A percentile compares a stretch with the other conserved stretches of the same genome.
phyloP scores from a whole-genome alignment of 1,140 invertebrate species.

The Scaptodrosophila lebanonensis region DNA sequence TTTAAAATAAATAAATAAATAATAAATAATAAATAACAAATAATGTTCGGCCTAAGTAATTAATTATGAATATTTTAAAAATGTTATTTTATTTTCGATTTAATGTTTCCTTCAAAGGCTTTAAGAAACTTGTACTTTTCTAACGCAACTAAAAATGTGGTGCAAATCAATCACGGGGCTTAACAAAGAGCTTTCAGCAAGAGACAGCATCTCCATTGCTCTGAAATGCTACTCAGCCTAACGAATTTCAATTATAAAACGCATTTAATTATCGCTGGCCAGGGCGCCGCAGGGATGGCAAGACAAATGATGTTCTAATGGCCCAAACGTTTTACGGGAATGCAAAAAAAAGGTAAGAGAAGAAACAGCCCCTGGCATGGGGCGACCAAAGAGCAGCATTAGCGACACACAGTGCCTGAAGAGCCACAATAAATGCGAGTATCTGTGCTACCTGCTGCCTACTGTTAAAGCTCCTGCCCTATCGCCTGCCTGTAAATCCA shows the following conservation, averaged over 20 bases:
- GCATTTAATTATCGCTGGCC: slow-evolving; percentile 56
- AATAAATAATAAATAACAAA: no score
- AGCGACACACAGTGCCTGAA: slow-evolving; percentile 11
- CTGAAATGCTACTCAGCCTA: slow-evolving; percentile 10
- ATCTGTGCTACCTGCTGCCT: slow-evolving; percentile 12
- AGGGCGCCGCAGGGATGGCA: neutral
- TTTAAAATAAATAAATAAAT: no score
- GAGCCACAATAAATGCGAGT: slow-evolving; percentile 16
- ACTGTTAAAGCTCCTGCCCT: slow-evolving; percentile 1
- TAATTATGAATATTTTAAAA: no score
- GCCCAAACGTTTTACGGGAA: neutral
- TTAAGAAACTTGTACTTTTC: no score
- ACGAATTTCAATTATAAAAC: slow-evolving; percentile 61
- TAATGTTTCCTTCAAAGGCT: no score
- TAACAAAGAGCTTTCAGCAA: neutral
- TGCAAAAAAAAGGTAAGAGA: slow-evolving; percentile 21
- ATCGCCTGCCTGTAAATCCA: slow-evolving; percentile 43
- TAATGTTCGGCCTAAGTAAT: no score
- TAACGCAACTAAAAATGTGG: neutral
- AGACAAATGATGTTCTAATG: slow-evolving; percentile 66
- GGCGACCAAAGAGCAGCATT: slow-evolving; percentile 43
- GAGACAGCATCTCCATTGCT: slow-evolving; percentile 11
- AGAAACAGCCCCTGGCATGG: slow-evolving; percentile 25
- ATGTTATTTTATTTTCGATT: no score
- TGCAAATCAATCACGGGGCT: slow-evolving; percentile 9